Evolutionary conservation across 2,113 vertebrate species (phyloP), one percentile per base, ranked within the genome.

Genomic region (Galeopterus variegatus): DNA sequence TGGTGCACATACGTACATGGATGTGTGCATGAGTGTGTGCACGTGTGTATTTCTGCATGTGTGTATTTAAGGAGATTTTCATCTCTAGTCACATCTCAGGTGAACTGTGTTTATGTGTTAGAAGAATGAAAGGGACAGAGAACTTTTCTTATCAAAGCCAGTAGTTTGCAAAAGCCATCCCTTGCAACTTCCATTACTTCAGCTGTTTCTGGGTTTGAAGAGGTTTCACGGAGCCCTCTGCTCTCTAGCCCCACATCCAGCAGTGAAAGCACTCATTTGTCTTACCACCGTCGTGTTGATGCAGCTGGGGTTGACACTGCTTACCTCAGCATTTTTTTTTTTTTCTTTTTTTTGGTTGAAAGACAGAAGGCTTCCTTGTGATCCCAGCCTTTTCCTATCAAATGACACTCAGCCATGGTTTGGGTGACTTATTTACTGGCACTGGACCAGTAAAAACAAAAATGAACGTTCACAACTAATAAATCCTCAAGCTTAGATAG

Each of bases 361-460:
- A 99, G 98, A 98, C 98, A 99, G 98, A 98, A 99, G 97, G 97
- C 98, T 99, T 99, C 98, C 98, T 98, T 99, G 98, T 98, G 99
- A 98, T 98, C 97, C 98, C 98, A 99, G 99, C 97, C 97, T 98
- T 98, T 98, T 99, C 98, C 99, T 99, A 99, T 99, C 99, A 98
- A 98, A 99, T 98, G 98, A 98, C 99, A 99, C 98, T 98, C 98
- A 98, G 95, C 97, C 98, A 98, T 95, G 97, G 98, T 98, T 99
- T 98, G 98, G 97, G 98, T 98, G 98, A 98, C 98, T 99, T 99
- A 99, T 98, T 99, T 99, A 99, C 98, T 99, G 99, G 98, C 98
- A 98, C 13, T 33, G 67, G 85, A 94, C 99, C 99, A 99, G 98
- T 94, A 98, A 98, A 98, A 99, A 98, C 98, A 99, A 98, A 98